A percentile compares a stretch with the other conserved stretches of the same genome.
Evolutionary conservation across 2,113 vertebrate species (phyloP).

Genomic region (Bos javanicus): DNA sequence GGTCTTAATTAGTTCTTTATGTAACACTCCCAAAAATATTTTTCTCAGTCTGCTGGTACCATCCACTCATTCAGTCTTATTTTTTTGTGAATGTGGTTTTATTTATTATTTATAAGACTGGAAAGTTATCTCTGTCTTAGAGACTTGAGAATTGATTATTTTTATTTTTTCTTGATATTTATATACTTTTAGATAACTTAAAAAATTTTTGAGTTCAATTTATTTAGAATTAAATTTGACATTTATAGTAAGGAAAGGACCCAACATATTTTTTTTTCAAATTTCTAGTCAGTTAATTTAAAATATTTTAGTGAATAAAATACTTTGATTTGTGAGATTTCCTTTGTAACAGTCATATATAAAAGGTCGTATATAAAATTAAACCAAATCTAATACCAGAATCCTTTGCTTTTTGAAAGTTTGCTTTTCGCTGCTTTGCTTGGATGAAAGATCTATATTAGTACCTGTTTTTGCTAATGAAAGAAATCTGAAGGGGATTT

Average conservation of each 20-base stretch:
- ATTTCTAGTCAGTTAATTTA: not conserved
- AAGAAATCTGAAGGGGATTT: not conserved
- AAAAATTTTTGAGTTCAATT: not conserved
- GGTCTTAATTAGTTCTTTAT: not conserved
- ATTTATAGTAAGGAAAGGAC: not conserved
- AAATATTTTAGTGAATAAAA: constrained; percentile 1
- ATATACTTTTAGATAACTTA: not conserved
- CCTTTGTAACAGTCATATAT: not conserved
- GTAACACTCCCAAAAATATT: not conserved
- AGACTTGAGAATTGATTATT: not conserved
- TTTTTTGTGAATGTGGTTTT: not conserved
- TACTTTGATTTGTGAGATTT: not conserved
- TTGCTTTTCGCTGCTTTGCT: not conserved
- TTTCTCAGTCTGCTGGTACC: not conserved
- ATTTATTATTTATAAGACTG: not conserved
- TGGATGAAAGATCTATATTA: not conserved
- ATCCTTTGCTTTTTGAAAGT: not conserved
- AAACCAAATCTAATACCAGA: not conserved
- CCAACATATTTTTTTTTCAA: not conserved
- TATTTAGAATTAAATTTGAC: constrained; percentile 39
- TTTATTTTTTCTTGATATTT: constrained; percentile 1
- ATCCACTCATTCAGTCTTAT: not conserved
- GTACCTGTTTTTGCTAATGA: not conserved
- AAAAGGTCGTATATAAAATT: not conserved
- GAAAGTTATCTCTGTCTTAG: not conserved